Percentiles rank a stretch among this genome's conserved stretches.
Conservation (phyloP, 64 coral and sea anemone species). For the Acropora tenuis region DNA sequence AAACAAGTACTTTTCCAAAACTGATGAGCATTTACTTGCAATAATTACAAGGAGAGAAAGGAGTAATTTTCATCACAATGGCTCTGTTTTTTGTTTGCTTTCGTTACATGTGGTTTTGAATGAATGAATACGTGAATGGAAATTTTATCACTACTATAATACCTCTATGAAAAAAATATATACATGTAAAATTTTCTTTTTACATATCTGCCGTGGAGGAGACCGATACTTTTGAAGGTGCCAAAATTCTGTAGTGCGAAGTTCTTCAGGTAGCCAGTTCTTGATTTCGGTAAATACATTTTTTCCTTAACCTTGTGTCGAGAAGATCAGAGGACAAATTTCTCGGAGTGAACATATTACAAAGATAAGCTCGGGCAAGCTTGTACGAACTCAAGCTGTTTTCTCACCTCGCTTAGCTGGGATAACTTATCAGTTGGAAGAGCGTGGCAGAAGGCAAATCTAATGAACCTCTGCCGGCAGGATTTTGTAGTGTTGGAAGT, state of each 20-base stretch:
- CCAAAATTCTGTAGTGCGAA: not conserved
- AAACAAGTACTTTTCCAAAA: too few relatives aligned
- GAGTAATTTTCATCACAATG: too few relatives aligned
- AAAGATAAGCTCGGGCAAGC: slow-evolving; percentile 21
- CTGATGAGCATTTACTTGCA: too few relatives aligned
- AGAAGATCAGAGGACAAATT: not conserved
- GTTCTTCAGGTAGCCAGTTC: slow-evolving; percentile 11
- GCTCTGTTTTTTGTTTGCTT: too few relatives aligned
- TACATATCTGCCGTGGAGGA: not conserved
- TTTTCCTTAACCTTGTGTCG: not conserved
- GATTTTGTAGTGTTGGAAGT: slow-evolving; percentile 63
- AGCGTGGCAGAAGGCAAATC: too few relatives aligned
- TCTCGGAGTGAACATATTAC: slow-evolving; percentile 18
- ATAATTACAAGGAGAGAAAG: too few relatives aligned
- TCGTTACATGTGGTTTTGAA: too few relatives aligned
- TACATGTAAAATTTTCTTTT: too few relatives aligned
- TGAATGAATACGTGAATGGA: too few relatives aligned
- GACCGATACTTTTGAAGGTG: not conserved
- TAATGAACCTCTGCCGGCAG: slow-evolving; percentile 15
- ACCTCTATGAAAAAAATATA: not conserved
- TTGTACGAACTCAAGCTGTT: too few relatives aligned
- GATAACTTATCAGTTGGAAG: too few relatives aligned
- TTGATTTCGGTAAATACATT: not conserved
- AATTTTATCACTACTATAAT: not conserved
- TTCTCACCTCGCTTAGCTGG: not conserved